These are phyloP conservation scores for Paramormyrops hopkinsi DNA, from an alignment of 2,797 vertebrate species.

Conservation along the genomic window DNA sequence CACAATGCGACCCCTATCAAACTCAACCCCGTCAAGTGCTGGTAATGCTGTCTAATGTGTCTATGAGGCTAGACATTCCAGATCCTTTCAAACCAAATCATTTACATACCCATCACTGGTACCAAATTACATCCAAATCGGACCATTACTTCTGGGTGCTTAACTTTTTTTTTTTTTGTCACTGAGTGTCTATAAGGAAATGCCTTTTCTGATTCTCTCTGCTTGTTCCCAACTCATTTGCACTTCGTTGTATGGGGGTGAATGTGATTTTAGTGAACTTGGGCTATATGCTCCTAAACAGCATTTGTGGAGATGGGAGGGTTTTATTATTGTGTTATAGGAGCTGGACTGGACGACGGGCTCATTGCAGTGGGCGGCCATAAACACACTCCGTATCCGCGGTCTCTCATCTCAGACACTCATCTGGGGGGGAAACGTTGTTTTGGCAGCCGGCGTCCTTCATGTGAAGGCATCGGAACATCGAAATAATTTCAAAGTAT, in stretches of 20 bases:
- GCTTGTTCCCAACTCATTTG: not conserved
- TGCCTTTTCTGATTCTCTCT: not conserved
- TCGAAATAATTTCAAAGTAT: slow-evolving; percentile 2
- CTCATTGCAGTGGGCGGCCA: not conserved
- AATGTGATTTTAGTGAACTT: not conserved
- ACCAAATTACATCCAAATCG: not conserved
- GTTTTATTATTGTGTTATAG: not conserved
- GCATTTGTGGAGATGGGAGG: not conserved
- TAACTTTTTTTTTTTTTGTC: not conserved
- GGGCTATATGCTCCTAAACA: not conserved
- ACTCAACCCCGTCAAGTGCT: not conserved
- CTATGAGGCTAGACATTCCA: not conserved
- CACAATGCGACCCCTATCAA: not conserved
- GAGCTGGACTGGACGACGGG: not conserved
- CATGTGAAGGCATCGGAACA: not conserved
- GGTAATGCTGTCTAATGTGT: not conserved
- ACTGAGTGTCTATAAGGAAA: not conserved
- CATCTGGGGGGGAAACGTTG: not conserved
- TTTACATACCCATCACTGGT: not conserved
- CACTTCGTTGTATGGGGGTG: not conserved
- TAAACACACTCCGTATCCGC: not conserved
- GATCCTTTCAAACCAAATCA: not conserved
- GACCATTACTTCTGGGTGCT: not conserved
- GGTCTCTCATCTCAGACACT: not conserved
- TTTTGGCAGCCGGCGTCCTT: not conserved